A percentile compares a stretch with the other conserved stretches of the same genome.
Evolutionary conservation across 2,797 vertebrate species (phyloP).

Genomic region (Fundulus diaphanus): DNA sequence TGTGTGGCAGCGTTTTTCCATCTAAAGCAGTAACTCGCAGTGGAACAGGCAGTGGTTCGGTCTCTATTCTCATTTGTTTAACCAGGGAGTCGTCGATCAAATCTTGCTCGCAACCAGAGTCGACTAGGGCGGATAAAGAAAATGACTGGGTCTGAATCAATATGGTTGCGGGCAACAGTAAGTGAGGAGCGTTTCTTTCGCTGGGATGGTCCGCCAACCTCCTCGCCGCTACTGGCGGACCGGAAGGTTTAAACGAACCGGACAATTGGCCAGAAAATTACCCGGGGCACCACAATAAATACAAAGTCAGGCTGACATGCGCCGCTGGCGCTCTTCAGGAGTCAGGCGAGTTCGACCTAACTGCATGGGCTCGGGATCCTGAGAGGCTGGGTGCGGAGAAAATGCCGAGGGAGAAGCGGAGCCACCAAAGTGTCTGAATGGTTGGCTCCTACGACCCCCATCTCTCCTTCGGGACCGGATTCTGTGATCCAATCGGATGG

Average conservation of each 20-base stretch:
- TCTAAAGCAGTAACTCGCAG: neutral
- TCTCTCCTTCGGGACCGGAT: neutral
- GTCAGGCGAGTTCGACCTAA: neutral
- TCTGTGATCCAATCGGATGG: neutral
- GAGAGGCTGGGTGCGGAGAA: no score
- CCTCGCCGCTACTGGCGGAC: no score
- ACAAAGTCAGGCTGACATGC: no score
- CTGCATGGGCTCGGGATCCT: neutral
- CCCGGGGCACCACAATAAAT: neutral
- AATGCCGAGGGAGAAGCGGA: no score
- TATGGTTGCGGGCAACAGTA: no score
- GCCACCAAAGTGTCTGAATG: no score
- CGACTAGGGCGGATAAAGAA: no score
- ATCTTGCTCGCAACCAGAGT: neutral
- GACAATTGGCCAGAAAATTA: neutral
- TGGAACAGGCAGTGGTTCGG: neutral
- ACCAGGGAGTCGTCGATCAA: neutral
- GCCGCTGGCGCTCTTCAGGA: neutral
- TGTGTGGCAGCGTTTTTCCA: neutral
- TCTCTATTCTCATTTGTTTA: no score
- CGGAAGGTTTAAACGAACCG: no score
- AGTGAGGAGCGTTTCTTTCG: no score
- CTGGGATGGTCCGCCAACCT: no score
- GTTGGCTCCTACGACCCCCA: neutral
- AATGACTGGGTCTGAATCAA: no score